These are phyloP conservation scores for Asteroscopus sphinx DNA, from an alignment of 2,888 invertebrate genomes.

Conservation along the genomic window DNA sequence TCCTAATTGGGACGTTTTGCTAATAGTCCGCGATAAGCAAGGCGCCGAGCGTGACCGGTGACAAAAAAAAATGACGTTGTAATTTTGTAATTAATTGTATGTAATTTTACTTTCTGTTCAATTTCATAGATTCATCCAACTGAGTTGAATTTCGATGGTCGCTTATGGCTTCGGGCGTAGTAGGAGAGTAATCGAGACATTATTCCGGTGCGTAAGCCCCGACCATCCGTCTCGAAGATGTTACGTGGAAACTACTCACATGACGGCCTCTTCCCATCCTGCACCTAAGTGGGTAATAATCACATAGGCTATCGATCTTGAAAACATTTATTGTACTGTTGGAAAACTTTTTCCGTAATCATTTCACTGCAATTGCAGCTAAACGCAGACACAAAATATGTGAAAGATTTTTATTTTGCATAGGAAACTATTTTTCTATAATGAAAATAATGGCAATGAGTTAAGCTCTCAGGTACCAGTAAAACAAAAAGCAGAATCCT, in stretches of 20 bases:
- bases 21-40: too few relatives aligned
- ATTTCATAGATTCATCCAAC: neutral
- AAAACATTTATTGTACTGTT: constrained; percentile 21
- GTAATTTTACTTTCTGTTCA: too few relatives aligned
- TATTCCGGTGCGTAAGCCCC: constrained; percentile 80
- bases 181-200: constrained; percentile 78
- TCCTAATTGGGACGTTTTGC: too few relatives aligned
- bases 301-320: constrained; percentile 29
- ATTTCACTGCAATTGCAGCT: too few relatives aligned
- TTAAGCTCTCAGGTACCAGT: too few relatives aligned
- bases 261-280: constrained; percentile 54
- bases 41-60: too few relatives aligned
- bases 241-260: constrained; percentile 75
- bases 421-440: too few relatives aligned
- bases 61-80: too few relatives aligned
- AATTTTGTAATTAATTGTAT: too few relatives aligned
- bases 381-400: too few relatives aligned
- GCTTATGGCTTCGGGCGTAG: constrained; percentile 52
- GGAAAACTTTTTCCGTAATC: constrained; percentile 2
- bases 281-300: constrained; percentile 59
- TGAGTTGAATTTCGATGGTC: constrained; percentile 17
- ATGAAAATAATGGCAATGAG: too few relatives aligned
- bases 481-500: neutral
- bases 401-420: too few relatives aligned
- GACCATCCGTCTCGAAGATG: constrained; percentile 71